Evolutionary conservation across 1,140 invertebrate genomes (phyloP), one percentile per base, ranked within the genome.

Genomic region (Ptiloglossa arizonensis): DNA sequence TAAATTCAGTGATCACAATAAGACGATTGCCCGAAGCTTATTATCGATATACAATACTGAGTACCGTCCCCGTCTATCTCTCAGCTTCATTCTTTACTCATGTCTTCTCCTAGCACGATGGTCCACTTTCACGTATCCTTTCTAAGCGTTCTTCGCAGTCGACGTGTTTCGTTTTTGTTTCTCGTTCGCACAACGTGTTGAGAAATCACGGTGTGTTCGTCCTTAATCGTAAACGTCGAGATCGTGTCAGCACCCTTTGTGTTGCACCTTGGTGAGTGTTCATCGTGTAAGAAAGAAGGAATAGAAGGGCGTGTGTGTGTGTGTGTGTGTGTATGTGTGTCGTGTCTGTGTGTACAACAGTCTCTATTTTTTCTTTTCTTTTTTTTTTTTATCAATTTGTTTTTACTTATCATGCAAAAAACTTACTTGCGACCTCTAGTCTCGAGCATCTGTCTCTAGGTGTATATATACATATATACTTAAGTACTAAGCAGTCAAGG

Each of bases 401-500:
- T 24, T 9, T 48, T 19, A 48, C 46, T 48, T 48, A 48, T 24
- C 41, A 41, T 41, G 50, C n/a, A 38, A 11, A 46, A 48, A 63
- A 83, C 56, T 83, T 75, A 63, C 46, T 70, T 73, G 52, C 66
- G 62, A 77, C 29, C 13, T 57, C 54, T 57, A 52, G 19, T 9
- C 19, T 19, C n/a, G n/a, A 44, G 52, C 50, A 15, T 60, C 1
- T 35, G 22, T 60, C 2, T 29, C 2, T 29, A 5, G 44, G 22
- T 46, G 3, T 32, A 5, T 41, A 29, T 82, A 54, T 52, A 44
- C 50, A 60, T 62, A 46, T 62, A 35, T 68, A 52, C 81, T 85
- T 85, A 85, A 83, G 72, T 85, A 78, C 83, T 85, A 85, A 79
- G 83, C 79, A 81, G 83, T 85, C 83, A 83, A 86, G 83, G 82